Evolutionary conservation across 2,797 vertebrate genomes (phyloP).

Genomic region (Eulemur albifrons): DNA sequence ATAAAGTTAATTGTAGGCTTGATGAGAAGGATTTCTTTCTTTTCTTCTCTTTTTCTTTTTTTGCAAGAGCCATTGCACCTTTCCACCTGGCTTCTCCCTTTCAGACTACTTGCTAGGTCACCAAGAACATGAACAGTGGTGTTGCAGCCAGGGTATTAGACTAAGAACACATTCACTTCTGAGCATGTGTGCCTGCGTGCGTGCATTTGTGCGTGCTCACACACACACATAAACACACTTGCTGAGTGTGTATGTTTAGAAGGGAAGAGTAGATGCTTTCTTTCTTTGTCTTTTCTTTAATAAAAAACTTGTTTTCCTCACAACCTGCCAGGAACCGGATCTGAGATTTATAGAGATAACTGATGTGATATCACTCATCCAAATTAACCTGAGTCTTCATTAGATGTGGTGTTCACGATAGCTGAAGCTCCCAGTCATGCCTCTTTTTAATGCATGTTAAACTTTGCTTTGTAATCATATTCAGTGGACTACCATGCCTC

Average conservation of each 20-base stretch:
- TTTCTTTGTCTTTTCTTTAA: neutral
- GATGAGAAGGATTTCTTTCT: neutral
- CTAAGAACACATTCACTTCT: neutral
- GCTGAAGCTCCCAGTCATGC: neutral
- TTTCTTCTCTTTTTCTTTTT: neutral
- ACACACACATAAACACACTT: no score
- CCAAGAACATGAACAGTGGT: neutral
- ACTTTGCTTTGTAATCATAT: neutral
- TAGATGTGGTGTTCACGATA: rapidly evolving
- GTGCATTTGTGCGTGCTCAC: no score
- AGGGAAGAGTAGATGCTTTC: neutral
- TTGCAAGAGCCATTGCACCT: neutral
- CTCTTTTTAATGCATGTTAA: neutral
- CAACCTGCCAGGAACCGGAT: neutral
- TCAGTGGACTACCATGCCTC: neutral
- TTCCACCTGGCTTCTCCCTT: neutral
- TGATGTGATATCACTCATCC: rapidly evolving
- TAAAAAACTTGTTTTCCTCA: neutral
- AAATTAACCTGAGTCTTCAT: neutral
- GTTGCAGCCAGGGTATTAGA: neutral
- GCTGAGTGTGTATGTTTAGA: neutral
- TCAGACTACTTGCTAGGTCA: neutral
- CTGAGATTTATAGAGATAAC: neutral
- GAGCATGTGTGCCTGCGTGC: no score
- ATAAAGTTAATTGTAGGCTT: neutral